Conservation (phyloP, 2,797 vertebrate species). For the Tokudaia muenninki region DNA sequence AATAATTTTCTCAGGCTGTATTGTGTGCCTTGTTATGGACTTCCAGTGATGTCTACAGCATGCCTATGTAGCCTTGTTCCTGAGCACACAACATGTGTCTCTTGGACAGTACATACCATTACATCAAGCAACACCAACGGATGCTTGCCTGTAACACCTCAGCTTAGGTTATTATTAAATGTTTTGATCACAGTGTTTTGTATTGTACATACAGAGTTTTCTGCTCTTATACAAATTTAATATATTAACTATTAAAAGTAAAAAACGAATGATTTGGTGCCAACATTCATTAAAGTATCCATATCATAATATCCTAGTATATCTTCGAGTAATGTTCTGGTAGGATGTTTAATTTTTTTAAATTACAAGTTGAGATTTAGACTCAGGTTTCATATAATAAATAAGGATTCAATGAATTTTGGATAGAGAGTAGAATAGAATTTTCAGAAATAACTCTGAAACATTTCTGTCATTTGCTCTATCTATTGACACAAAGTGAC, state of each 20-base stretch:
- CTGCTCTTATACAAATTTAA: background rate
- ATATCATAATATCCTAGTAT: background rate
- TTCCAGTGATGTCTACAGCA: background rate
- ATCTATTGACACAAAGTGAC: background rate
- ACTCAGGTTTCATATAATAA: background rate
- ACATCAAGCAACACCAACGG: background rate
- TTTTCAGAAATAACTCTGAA: background rate
- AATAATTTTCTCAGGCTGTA: no score
- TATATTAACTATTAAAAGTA: background rate
- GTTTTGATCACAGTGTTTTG: background rate
- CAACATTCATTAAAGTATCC: background rate
- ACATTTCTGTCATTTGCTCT: background rate
- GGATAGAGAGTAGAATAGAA: background rate
- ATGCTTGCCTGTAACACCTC: background rate
- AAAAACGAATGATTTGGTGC: background rate
- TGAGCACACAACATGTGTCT: background rate
- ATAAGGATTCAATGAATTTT: no score
- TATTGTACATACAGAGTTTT: background rate
- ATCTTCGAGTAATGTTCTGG: background rate
- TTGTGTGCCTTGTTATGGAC: background rate
- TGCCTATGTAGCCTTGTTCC: background rate
- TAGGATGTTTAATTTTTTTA: background rate
- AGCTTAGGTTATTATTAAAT: background rate
- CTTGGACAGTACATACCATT: background rate
- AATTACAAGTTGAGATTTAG: background rate